A percentile compares a stretch with the other conserved stretches of the same genome.
Conservation (phyloP, 2,113 vertebrate genomes). For the Engraulis encrasicolus region DNA sequence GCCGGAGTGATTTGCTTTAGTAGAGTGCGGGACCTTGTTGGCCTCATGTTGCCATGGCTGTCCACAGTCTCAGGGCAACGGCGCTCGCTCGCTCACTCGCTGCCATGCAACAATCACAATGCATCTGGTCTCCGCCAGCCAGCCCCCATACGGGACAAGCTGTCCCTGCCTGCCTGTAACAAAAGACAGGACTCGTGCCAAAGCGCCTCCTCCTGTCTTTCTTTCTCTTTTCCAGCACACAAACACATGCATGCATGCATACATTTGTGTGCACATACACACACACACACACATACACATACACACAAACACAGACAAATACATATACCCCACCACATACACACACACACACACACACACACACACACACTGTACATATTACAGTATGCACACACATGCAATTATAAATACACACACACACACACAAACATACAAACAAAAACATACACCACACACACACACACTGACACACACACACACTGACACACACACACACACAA, state of each 20-base stretch:
- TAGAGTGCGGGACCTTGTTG: not conserved
- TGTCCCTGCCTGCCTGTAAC: conserved; percentile 27
- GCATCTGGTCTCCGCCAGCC: conserved; percentile 22
- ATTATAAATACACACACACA: not conserved
- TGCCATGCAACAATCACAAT: conserved; percentile 25
- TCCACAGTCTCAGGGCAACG: conserved; percentile 10
- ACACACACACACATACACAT: not conserved
- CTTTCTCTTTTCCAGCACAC: conserved; percentile 16
- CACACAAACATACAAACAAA: too few species aligned
- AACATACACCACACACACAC: not conserved
- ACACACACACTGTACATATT: not conserved
- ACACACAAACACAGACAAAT: not conserved
- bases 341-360: not conserved
- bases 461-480: not conserved
- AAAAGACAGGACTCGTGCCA: conserved; percentile 29
- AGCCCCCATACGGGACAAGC: conserved; percentile 26
- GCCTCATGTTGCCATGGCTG: not conserved
- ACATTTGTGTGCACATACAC: not conserved
- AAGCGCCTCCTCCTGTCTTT: conserved; percentile 5
- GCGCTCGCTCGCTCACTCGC: too few species aligned
- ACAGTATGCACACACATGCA: not conserved
- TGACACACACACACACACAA: not conserved
- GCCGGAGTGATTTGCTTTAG: not conserved
- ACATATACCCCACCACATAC: not conserved
- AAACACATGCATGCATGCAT: not conserved